phyloP scores from a whole-genome alignment of 2,797 vertebrate genomes.

The Loriculus beryllinus region DNA sequence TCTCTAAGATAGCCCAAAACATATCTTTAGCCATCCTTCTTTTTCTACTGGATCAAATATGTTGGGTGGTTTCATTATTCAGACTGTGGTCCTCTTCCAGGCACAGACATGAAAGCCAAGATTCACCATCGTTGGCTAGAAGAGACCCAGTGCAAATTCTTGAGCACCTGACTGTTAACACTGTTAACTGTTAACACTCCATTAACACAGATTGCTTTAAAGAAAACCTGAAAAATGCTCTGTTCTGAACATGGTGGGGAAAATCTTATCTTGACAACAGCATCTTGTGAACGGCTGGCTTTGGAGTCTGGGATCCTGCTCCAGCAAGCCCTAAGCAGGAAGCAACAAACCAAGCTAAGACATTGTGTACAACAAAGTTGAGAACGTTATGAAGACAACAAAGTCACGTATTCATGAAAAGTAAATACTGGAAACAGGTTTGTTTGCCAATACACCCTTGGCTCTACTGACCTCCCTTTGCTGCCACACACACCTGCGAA shows the following conservation, averaged over 20 bases:
- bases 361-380: conserved; percentile 30
- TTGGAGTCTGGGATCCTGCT: background rate
- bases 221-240: background rate
- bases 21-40: background rate
- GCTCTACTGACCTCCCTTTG: background rate
- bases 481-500: background rate
- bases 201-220: background rate
- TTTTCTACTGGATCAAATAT: background rate
- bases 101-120: background rate
- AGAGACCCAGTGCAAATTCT: background rate
- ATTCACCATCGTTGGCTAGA: background rate
- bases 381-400: conserved; percentile 43
- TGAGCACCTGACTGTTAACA: background rate
- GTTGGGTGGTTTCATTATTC: background rate
- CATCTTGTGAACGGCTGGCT: background rate
- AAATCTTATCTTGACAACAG: conserved; percentile 3
- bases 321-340: conserved; percentile 25
- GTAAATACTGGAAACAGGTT: background rate
- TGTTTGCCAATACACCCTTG: background rate
- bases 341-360: conserved; percentile 47
- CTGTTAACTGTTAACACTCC: background rate
- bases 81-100: background rate
- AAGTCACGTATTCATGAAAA: conserved; percentile 18
- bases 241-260: background rate
- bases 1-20: background rate